Conservation (phyloP, 2,888 invertebrate genomes). For the Drosophila colorata region DNA sequence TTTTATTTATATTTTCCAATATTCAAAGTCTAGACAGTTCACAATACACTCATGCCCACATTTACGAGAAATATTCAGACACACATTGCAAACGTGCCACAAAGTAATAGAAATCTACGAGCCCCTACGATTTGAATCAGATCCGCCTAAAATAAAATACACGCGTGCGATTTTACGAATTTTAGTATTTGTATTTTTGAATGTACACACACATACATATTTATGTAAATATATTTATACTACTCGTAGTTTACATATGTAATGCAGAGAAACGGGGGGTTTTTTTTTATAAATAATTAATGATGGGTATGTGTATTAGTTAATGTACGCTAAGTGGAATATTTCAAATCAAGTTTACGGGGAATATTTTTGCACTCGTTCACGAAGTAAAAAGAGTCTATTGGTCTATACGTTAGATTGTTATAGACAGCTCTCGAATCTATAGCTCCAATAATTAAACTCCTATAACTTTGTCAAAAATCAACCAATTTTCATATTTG, state of each 20-base stretch:
- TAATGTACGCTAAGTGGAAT: too few species aligned
- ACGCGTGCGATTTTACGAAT: constrained; percentile 1
- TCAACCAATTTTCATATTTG: too few species aligned
- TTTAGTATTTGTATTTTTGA: too few species aligned
- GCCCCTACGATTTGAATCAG: background rate
- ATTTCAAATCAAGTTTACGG: too few species aligned
- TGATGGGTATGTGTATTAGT: too few species aligned
- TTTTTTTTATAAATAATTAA: too few species aligned
- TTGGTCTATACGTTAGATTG: too few species aligned
- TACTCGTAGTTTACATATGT: background rate
- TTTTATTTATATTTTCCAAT: constrained; percentile 5
- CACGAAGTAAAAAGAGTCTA: too few species aligned
- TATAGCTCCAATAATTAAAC: too few species aligned
- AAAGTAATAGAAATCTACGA: background rate
- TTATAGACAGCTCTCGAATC: too few species aligned
- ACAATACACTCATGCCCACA: background rate
- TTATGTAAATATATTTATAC: background rate
- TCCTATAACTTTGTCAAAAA: too few species aligned
- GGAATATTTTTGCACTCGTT: too few species aligned
- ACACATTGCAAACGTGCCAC: constrained; percentile 10
- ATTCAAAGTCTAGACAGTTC: constrained; percentile 11
- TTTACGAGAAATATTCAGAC: constrained; percentile 1
- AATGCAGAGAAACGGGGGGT: background rate
- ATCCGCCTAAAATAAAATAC: constrained; percentile 1
- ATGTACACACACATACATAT: background rate